These are phyloP conservation scores for Cataglyphis livida DNA, from an alignment of 2,888 invertebrate genomes.

Conservation along the genomic window DNA sequence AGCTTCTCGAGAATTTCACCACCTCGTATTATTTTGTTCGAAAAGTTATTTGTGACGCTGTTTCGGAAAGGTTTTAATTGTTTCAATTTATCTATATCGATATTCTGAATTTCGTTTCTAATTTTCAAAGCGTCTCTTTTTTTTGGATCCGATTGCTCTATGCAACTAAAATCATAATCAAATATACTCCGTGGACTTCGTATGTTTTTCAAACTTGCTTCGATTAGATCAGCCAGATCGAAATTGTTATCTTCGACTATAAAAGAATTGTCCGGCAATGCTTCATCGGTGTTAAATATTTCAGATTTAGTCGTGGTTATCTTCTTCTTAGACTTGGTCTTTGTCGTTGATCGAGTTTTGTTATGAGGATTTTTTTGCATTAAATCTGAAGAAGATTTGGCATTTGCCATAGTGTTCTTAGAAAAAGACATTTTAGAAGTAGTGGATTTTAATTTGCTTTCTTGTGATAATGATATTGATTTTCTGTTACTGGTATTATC, in stretches of 20 bases:
- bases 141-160: conserved; percentile 49
- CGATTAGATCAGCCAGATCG: conserved; percentile 66
- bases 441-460: background rate
- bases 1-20: conserved; percentile 59
- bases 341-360: conserved; percentile 27
- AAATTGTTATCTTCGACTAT: conserved; percentile 48
- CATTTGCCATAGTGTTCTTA: background rate
- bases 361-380: background rate
- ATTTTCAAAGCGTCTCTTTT: background rate
- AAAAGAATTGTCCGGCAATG: conserved; percentile 5
- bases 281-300: conserved; percentile 46
- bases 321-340: conserved; percentile 57
- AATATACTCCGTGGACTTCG: conserved; percentile 67
- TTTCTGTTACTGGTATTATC: background rate
- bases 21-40: background rate
- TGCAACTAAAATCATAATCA: conserved; percentile 59
- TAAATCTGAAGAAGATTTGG: background rate
- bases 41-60: background rate
- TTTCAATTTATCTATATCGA: conserved; percentile 12
- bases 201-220: conserved; percentile 67
- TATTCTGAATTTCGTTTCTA: conserved; percentile 4
- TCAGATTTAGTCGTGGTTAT: conserved; percentile 60
- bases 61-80: background rate
- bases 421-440: background rate
- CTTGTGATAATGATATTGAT: background rate